Conservation (phyloP, 2,888 invertebrate species). For the Malachius bipustulatus region DNA sequence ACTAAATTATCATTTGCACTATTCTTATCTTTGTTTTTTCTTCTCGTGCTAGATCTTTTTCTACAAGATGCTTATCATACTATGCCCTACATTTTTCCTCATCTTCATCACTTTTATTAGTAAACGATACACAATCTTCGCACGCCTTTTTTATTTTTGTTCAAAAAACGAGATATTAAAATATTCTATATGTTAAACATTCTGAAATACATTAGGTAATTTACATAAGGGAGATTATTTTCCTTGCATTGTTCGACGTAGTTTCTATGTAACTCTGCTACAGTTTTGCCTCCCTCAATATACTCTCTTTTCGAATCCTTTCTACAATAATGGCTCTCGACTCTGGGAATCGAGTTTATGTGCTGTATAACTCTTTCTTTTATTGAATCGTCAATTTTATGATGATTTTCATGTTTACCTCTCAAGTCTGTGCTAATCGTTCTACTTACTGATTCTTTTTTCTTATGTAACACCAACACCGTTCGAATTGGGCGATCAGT, state of each 20-base stretch:
- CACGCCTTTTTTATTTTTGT: conserved; percentile 19
- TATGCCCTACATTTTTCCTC: conserved; percentile 12
- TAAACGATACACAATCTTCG: conserved; percentile 12
- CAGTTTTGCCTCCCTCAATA: conserved; percentile 21
- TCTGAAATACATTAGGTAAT: conserved; percentile 12
- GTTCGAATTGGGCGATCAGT: conserved; percentile 17
- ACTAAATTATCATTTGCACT: conserved; percentile 10
- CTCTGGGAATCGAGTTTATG: conserved; percentile 21
- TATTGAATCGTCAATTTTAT: conserved; percentile 12
- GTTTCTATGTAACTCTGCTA: conserved; percentile 20
- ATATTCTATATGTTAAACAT: conserved; percentile 16
- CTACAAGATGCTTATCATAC: conserved; percentile 17
- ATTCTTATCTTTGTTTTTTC: conserved; percentile 19
- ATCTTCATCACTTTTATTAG: conserved; percentile 11
- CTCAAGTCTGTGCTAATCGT: conserved; percentile 9
- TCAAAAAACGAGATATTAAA: conserved; percentile 17
- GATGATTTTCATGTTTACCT: conserved; percentile 13
- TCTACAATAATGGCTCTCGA: conserved; percentile 21
- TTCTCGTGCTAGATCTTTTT: conserved; percentile 17
- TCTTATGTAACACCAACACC: too few species aligned
- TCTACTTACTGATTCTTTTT: background rate
- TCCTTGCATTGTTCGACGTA: conserved; percentile 16
- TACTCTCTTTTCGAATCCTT: conserved; percentile 17
- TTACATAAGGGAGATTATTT: conserved; percentile 13
- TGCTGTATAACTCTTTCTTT: conserved; percentile 17